A percentile compares a stretch with the other conserved stretches of the same genome.
Evolutionary conservation across 2,888 invertebrate species (phyloP).

Genomic region (Phyto melanocephala): DNA sequence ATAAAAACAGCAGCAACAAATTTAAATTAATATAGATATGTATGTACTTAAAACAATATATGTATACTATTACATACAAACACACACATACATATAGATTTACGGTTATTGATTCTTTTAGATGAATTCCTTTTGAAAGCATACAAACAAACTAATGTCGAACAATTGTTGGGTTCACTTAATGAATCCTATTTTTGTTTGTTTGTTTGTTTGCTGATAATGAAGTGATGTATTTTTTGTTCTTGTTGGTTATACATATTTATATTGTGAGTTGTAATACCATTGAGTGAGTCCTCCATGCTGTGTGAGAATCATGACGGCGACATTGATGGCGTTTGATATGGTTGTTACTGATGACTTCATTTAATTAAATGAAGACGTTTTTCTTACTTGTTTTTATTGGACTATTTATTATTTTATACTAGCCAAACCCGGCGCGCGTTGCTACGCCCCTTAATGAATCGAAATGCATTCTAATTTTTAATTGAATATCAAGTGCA

Average conservation of each 20-base stretch:
- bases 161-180: not conserved
- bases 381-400: not conserved
- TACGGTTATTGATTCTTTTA: slow-evolving; percentile 11
- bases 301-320: not conserved
- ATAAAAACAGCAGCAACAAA: not conserved
- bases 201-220: slow-evolving; percentile 17
- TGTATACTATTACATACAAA: too few relatives aligned
- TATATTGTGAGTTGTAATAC: too few relatives aligned
- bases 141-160: not conserved
- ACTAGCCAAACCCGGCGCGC: too few relatives aligned
- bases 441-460: too few relatives aligned
- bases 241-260: slow-evolving; percentile 18
- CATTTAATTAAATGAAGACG: slow-evolving; percentile 31
- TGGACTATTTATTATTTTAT: not conserved
- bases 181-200: not conserved
- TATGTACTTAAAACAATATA: too few relatives aligned
- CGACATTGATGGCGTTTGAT: not conserved
- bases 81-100: not conserved
- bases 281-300: not conserved
- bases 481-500: too few relatives aligned
- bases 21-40: not conserved
- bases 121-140: not conserved
- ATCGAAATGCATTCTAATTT: too few relatives aligned
- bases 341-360: slow-evolving; percentile 33
- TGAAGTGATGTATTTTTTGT: not conserved